Conservation (phyloP, 1,140 invertebrate genomes). For the Penaeus japonicus region DNA sequence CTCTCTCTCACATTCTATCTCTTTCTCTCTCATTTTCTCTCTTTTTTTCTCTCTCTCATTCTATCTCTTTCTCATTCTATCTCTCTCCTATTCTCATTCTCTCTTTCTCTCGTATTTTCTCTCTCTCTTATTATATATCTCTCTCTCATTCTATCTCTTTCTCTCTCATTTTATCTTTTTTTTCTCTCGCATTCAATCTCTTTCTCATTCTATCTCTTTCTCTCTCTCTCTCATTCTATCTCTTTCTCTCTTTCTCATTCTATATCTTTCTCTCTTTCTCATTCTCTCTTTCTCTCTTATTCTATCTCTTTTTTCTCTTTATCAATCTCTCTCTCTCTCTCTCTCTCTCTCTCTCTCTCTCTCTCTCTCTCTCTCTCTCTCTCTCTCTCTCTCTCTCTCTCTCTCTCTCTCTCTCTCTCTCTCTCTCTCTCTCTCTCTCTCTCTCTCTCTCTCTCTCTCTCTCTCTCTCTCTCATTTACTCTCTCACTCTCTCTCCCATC, state of each 20-base stretch:
- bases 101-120: too few species aligned
- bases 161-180: neutral
- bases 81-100: too few species aligned
- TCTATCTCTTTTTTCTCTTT: neutral
- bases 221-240: neutral
- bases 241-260: neutral
- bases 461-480: too few species aligned
- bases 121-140: too few species aligned
- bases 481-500: too few species aligned
- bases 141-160: neutral
- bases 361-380: neutral
- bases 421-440: neutral
- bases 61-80: too few species aligned
- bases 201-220: neutral
- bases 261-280: neutral
- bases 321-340: neutral
- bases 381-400: neutral
- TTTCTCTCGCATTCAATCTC: neutral
- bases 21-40: too few species aligned
- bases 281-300: neutral
- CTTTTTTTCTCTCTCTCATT: too few species aligned
- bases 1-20: neutral
- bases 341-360: neutral
- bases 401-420: neutral
- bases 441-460: too few species aligned